These are phyloP conservation scores for Phalanger gymnotis DNA, from an alignment of 2,797 vertebrate species.

Conservation along the genomic window DNA sequence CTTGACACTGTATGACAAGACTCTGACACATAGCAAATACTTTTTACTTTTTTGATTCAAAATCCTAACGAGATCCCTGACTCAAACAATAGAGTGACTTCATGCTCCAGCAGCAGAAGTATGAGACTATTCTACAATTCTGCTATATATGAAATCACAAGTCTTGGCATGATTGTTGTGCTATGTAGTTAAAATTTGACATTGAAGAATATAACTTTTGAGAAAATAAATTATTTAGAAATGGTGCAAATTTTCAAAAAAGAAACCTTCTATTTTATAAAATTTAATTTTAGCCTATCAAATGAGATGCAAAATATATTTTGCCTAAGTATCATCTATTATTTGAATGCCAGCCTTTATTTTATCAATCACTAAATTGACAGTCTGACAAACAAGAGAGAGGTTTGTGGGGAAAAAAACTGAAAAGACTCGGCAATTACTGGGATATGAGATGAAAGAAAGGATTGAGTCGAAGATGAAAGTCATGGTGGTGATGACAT, in stretches of 20 bases:
- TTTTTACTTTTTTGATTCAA: neutral
- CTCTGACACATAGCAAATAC: neutral
- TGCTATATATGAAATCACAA: neutral
- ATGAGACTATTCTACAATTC: neutral
- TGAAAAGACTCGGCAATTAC: conserved; percentile 35
- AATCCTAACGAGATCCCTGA: neutral
- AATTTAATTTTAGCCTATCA: conserved; percentile 18
- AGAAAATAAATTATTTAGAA: neutral
- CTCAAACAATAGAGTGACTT: neutral
- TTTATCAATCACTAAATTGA: conserved; percentile 30
- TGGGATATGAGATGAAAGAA: conserved; percentile 27
- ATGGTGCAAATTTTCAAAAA: conserved; percentile 1
- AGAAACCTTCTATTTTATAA: conserved; percentile 8
- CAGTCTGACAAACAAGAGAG: conserved; percentile 29
- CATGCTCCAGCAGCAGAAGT: neutral
- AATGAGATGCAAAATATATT: conserved; percentile 40
- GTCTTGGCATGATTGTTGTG: neutral
- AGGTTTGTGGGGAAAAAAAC: conserved; percentile 24
- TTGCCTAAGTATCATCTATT: conserved; percentile 17
- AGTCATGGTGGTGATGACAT: conserved; percentile 31
- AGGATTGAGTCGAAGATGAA: conserved; percentile 35
- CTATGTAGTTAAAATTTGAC: neutral
- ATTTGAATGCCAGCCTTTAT: conserved; percentile 7
- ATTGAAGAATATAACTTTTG: neutral
- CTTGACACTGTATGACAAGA: neutral